These are phyloP conservation scores for Falcunculus frontatus DNA, from an alignment of 2,113 vertebrate species.

Conservation along the genomic window DNA sequence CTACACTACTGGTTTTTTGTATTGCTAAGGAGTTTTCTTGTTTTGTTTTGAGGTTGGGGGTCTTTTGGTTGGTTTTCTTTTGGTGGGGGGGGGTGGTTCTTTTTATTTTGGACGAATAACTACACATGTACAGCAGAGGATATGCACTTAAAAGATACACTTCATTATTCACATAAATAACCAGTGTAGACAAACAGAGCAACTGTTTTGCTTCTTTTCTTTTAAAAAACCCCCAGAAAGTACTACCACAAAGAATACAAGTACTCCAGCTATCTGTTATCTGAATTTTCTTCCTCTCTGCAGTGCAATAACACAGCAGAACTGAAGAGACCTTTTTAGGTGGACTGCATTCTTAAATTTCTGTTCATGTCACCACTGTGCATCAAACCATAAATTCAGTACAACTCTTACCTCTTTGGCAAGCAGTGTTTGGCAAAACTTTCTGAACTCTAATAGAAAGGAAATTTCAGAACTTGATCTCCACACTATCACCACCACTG, in stretches of 20 bases:
- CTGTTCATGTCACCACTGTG: neutral
- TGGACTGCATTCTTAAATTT: neutral
- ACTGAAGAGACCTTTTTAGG: neutral
- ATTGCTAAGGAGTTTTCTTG: neutral
- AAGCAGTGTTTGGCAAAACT: neutral
- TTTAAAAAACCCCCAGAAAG: neutral
- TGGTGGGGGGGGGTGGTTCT: accelerated
- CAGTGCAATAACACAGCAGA: neutral
- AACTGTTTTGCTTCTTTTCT: neutral
- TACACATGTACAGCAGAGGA: neutral
- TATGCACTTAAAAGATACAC: neutral
- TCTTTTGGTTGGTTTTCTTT: neutral
- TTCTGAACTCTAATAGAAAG: neutral
- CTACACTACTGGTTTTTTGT: neutral
- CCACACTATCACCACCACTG: neutral
- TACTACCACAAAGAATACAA: neutral
- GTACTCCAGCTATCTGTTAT: neutral
- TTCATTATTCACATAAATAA: neutral
- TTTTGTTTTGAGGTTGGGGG: neutral
- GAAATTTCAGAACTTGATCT: neutral
- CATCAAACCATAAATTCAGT: neutral
- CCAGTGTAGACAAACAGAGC: neutral
- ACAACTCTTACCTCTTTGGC: neutral
- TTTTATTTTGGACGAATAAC: neutral
- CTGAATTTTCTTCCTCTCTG: neutral